Evolutionary conservation across 2,797 vertebrate genomes (phyloP), one percentile per base, ranked within the genome.

Genomic region (Sebastes umbrosus): DNA sequence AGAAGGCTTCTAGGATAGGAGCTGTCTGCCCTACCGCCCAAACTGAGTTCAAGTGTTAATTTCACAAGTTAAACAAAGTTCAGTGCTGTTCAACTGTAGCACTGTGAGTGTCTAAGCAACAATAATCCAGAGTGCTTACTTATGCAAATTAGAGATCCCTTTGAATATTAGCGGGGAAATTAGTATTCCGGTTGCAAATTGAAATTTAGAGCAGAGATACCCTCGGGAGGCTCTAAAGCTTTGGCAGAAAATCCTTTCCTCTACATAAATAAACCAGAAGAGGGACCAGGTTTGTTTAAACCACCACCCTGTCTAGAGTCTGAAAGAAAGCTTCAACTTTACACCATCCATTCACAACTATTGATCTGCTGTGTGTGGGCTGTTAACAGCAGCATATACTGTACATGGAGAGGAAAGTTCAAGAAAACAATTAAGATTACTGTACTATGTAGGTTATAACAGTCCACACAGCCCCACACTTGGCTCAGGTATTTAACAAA

Each of bases 11-110:
- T 12, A 9, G 11, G 18, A 22, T 67, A 72, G 71, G 24, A 24
- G 59, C 12, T 3, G 60, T 78, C 79, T 84, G 54, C 62, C 82
- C 84, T 68, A 6, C 22, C 59, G 80, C 69, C 82, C 77, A 76
- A 80, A 82, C 73, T 27, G 60, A 76, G 76, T 73, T 82, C 10
- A 65, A 86, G 60, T 39, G 75, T 80, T 76, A 31, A 83, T 90
- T 85, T 78, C 83, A 83, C 86, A 83, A 88, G 85, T 83, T 90
- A 78, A 84, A 79, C 80, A 80, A 86, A 88, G 86, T 88, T 84
- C 82, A 88, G 57, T 8, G 57, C 54, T 50, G 75, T 65, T 84
- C 66, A 32, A 46, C 36, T 67, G 70, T 10, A 74, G 69, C 57
- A 66, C 66, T 77, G 79, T 59, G 70, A 80, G 78, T 3, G 64